phyloP scores from a whole-genome alignment of 1,140 invertebrate genomes.

The Hirudo medicinalis region DNA sequence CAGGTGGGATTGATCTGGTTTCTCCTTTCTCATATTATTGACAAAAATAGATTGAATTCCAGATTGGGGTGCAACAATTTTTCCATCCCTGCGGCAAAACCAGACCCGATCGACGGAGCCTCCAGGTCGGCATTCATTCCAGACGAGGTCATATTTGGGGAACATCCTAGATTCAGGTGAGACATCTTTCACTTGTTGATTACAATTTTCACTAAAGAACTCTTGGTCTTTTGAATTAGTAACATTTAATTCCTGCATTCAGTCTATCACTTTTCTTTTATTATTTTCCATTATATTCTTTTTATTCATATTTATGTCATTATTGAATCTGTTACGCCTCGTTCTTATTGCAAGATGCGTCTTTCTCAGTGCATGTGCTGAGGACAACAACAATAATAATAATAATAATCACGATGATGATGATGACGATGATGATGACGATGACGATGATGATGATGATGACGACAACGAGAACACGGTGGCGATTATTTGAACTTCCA shows the following conservation, averaged over 20 bases:
- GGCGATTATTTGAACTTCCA: too few species aligned
- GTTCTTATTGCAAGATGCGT: too few species aligned
- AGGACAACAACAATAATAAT: background rate
- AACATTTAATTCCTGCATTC: too few species aligned
- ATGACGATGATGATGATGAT: too few species aligned
- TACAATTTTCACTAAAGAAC: too few species aligned
- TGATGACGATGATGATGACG: background rate
- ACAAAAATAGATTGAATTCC: background rate
- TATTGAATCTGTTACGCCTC: too few species aligned
- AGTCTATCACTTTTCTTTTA: too few species aligned
- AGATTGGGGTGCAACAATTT: slow-evolving; percentile 78
- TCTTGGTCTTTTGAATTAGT: too few species aligned
- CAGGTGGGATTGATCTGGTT: slow-evolving; percentile 47
- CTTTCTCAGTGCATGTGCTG: too few species aligned
- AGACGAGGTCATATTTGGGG: slow-evolving; percentile 78
- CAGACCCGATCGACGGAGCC: slow-evolving; percentile 52
- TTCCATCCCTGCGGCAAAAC: slow-evolving; percentile 58
- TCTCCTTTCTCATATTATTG: too few species aligned
- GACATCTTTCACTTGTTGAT: slow-evolving; percentile 1
- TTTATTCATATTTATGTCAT: background rate
- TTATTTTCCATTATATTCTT: background rate
- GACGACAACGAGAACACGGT: too few species aligned
- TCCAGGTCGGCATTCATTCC: slow-evolving; percentile 85
- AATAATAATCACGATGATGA: background rate
- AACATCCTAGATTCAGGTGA: slow-evolving; percentile 75